phyloP scores from a whole-genome alignment of 2,797 vertebrate species.

The Gymnocypris eckloni region DNA sequence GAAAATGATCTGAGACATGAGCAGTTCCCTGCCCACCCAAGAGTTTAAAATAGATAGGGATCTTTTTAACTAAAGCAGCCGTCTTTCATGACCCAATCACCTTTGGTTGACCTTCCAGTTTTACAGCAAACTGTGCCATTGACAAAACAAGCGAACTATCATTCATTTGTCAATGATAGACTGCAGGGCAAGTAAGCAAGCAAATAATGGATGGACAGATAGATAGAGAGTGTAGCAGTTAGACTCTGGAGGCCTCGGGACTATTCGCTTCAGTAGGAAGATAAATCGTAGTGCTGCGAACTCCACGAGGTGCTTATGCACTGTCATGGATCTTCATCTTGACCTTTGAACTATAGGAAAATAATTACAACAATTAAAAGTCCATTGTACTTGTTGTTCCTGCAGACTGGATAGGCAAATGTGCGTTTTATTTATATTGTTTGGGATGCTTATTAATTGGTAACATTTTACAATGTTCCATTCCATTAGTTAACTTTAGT shows the following conservation, averaged over 20 bases:
- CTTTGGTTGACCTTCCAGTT: conserved; percentile 48
- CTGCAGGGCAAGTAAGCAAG: conserved; percentile 37
- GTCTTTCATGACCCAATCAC: conserved; percentile 40
- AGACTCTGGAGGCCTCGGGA: conserved; percentile 44
- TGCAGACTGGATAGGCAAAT: neutral
- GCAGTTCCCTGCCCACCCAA: neutral
- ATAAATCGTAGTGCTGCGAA: conserved; percentile 45
- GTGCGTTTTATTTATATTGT: neutral
- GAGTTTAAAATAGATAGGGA: conserved; percentile 16
- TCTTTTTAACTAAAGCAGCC: neutral
- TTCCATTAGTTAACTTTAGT: neutral
- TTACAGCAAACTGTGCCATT: conserved; percentile 48
- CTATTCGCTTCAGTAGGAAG: conserved; percentile 41
- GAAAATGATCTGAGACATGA: conserved; percentile 22
- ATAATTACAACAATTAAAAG: conserved; percentile 34
- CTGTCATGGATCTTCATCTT: conserved; percentile 36
- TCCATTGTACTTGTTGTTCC: conserved; percentile 2
- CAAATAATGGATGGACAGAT: conserved; percentile 43
- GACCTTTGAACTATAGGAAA: conserved; percentile 32
- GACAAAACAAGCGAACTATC: conserved; percentile 53
- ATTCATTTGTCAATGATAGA: conserved; percentile 52
- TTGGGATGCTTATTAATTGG: neutral
- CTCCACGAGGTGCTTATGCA: conserved; percentile 20
- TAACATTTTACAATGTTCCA: neutral
- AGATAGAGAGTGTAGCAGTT: conserved; percentile 29